A percentile compares a stretch with the other conserved stretches of the same genome.
Evolutionary conservation across 1,140 invertebrate genomes (phyloP).

Genomic region (Diploscapter pachys): DNA sequence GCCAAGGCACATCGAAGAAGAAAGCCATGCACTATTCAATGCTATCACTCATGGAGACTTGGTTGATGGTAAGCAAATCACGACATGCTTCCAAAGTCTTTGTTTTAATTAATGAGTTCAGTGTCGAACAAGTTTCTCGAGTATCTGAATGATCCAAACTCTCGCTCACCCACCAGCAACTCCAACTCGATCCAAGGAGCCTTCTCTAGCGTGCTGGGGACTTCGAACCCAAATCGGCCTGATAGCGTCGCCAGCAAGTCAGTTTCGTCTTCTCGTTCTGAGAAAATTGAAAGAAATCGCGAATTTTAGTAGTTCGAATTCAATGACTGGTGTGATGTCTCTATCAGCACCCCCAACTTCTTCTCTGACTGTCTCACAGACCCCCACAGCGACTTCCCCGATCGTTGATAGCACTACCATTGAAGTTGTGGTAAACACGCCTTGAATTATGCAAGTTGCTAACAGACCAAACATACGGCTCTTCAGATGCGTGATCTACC

Average conservation of each 20-base stretch:
- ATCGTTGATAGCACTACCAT: constrained; percentile 14
- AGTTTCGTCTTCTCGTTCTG: background rate
- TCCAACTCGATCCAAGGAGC: constrained; percentile 5
- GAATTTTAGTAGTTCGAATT: constrained; percentile 16
- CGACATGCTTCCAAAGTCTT: constrained; percentile 1
- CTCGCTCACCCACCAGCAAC: constrained; percentile 19
- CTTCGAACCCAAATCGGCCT: background rate
- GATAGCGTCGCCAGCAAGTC: constrained; percentile 22
- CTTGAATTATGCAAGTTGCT: background rate
- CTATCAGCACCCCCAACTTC: constrained; percentile 2
- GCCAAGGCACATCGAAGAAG: background rate
- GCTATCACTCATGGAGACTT: background rate
- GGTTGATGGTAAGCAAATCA: background rate
- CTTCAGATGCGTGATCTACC: constrained; percentile 18
- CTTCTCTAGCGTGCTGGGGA: constrained; percentile 7
- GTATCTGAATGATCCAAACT: constrained; percentile 20
- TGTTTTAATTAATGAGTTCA: background rate
- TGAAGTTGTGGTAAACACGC: constrained; percentile 5
- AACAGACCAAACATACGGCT: background rate
- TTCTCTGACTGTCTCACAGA: constrained; percentile 18
- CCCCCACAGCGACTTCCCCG: constrained; percentile 5
- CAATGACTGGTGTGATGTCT: constrained; percentile 5
- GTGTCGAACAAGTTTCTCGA: constrained; percentile 17
- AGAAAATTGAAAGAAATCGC: background rate
- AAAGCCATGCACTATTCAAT: constrained; percentile 9